phyloP scores from a whole-genome alignment of 2,888 invertebrate genomes.

The Cryptocephalus primarius region DNA sequence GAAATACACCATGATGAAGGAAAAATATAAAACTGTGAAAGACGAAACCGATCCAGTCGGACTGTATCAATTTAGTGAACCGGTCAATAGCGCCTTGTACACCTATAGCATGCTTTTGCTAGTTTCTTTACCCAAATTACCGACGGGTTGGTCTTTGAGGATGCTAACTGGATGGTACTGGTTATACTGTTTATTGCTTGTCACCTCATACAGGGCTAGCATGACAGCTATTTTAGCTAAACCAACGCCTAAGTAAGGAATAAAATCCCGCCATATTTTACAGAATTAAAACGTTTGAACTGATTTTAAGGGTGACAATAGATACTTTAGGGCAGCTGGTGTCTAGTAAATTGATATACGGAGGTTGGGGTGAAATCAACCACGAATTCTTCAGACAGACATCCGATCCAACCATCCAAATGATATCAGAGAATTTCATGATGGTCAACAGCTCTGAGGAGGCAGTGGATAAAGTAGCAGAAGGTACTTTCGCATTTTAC shows the following conservation, averaged over 20 bases:
- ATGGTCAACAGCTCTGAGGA: conserved; percentile 48
- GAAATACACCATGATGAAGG: conserved; percentile 29
- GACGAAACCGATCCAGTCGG: conserved; percentile 36
- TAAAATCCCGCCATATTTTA: too few relatives aligned
- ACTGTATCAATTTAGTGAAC: conserved; percentile 60
- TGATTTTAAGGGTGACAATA: conserved; percentile 58
- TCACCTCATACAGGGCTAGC: conserved; percentile 71
- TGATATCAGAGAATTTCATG: conserved; percentile 57
- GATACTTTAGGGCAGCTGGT: conserved; percentile 62
- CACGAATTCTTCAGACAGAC: conserved; percentile 60
- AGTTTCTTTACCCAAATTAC: conserved; percentile 66
- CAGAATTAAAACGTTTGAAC: too few relatives aligned
- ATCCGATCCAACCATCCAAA: conserved; percentile 52
- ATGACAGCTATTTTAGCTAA: conserved; percentile 77
- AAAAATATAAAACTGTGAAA: conserved; percentile 21
- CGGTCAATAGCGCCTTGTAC: conserved; percentile 63
- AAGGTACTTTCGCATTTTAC: conserved; percentile 67
- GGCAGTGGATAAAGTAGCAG: conserved; percentile 55
- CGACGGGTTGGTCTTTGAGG: conserved; percentile 69
- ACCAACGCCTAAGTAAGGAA: conserved; percentile 53
- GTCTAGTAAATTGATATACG: conserved; percentile 52
- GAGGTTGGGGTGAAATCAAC: conserved; percentile 63
- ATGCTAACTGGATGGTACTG: conserved; percentile 80
- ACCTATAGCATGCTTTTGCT: conserved; percentile 74
- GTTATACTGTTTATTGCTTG: conserved; percentile 70